Percentiles rank a stretch among this genome's conserved stretches.
phyloP scores from a whole-genome alignment of 92 coral and sea anemone genomes.

The Zoanthus sociatus region DNA sequence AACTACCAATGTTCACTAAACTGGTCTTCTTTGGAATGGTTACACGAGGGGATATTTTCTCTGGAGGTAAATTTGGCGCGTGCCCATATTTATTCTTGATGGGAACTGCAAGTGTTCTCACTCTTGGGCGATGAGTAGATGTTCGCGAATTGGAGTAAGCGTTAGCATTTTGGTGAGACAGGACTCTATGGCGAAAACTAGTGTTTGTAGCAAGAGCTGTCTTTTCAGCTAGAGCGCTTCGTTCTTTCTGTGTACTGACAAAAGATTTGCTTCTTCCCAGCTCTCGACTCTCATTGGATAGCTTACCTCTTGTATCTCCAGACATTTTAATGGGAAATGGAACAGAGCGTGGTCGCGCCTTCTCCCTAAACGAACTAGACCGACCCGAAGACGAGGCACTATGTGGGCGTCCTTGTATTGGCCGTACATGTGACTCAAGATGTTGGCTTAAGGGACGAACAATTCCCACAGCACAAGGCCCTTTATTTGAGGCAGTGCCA shows the following conservation, averaged over 20 bases:
- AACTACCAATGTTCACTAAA: not conserved
- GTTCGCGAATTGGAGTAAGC: constrained; percentile 6
- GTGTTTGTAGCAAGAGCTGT: not conserved
- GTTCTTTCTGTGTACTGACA: constrained; percentile 24
- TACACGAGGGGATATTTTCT: constrained; percentile 3
- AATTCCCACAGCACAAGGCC: constrained; percentile 21
- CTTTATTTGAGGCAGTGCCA: not conserved
- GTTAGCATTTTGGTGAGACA: constrained; percentile 15
- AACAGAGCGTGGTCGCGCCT: constrained; percentile 29
- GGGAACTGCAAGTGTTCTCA: constrained; percentile 26
- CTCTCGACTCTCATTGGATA: not conserved
- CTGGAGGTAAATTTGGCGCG: not conserved
- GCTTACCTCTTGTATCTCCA: not conserved
- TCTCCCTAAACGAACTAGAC: constrained; percentile 24
- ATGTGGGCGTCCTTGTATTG: constrained; percentile 7
- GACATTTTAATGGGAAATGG: constrained; percentile 2
- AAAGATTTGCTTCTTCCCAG: constrained; percentile 25
- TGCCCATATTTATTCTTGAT: constrained; percentile 14
- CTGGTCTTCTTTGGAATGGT: not conserved
- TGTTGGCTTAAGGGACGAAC: constrained; percentile 10
- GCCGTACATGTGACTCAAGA: not conserved
- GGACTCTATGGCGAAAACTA: not conserved
- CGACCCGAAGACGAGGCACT: constrained; percentile 23
- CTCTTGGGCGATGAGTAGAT: constrained; percentile 2
- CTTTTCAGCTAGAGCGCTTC: constrained; percentile 2